A percentile compares a stretch with the other conserved stretches of the same genome.
phyloP scores from a whole-genome alignment of 2,113 vertebrate genomes.

The Platysteira castanea region DNA sequence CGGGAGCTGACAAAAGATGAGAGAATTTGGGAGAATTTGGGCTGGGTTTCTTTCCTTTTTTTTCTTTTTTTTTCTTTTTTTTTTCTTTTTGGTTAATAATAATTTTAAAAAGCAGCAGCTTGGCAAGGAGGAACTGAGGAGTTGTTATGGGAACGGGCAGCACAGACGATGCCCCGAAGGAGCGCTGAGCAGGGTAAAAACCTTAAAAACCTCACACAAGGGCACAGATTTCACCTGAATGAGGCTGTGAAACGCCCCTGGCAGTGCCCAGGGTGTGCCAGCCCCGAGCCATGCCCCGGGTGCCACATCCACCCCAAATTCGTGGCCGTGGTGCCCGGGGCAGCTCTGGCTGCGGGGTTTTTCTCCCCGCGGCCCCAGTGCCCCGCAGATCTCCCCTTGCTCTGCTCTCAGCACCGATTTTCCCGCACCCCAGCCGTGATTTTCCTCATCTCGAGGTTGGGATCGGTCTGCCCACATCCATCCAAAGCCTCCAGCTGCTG shows the following conservation, averaged over 20 bases:
- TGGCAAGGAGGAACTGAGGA: constrained; percentile 32
- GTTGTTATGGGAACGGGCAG: constrained; percentile 63
- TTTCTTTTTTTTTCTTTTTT: too few relatives aligned
- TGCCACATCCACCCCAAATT: not conserved
- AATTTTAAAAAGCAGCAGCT: not conserved
- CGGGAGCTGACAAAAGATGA: constrained; percentile 67
- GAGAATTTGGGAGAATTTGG: constrained; percentile 54
- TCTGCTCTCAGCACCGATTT: accelerated
- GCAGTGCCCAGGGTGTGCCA: accelerated
- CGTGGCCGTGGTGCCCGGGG: not conserved
- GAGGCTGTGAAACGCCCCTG: accelerated
- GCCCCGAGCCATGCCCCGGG: not conserved
- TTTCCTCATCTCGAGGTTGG: accelerated
- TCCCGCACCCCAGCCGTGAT: not conserved
- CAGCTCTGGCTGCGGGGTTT: not conserved
- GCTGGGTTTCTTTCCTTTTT: too few relatives aligned
- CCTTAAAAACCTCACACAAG: not conserved
- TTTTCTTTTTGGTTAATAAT: not conserved
- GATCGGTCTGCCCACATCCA: not conserved
- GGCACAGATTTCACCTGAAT: not conserved
- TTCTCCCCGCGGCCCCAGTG: accelerated
- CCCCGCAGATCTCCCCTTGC: not conserved
- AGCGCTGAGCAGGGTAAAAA: not conserved
- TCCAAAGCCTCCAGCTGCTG: not conserved
- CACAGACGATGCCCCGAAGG: constrained; percentile 44